A percentile compares a stretch with the other conserved stretches of the same genome.
Conservation (phyloP, 1,140 invertebrate species). For the Saccostrea glomerata region DNA sequence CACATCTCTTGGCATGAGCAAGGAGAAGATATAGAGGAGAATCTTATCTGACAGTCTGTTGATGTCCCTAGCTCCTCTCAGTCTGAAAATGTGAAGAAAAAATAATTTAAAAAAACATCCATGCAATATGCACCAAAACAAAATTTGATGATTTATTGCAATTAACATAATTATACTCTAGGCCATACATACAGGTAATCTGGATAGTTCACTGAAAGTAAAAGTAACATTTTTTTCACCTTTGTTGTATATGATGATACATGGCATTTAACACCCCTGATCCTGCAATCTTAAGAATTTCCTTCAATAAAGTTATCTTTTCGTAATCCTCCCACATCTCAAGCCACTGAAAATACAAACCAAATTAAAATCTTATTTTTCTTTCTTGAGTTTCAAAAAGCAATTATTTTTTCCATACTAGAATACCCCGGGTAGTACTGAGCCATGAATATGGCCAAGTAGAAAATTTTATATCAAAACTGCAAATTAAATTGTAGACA, state of each 20-base stretch:
- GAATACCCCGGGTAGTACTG: no score
- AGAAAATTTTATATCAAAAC: no score
- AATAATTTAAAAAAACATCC: neutral
- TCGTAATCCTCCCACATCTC: conserved; percentile 72
- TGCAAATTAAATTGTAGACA: no score
- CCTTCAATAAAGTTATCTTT: conserved; percentile 68
- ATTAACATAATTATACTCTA: no score
- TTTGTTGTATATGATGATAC: conserved; percentile 65
- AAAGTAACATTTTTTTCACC: conserved; percentile 46
- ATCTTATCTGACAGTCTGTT: conserved; percentile 71
- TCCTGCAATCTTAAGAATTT: conserved; percentile 67
- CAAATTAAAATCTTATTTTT: no score
- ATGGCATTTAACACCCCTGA: conserved; percentile 67
- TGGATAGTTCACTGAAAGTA: no score
- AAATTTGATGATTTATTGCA: no score
- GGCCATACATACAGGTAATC: no score
- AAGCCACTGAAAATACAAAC: conserved; percentile 68
- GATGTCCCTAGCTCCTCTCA: conserved; percentile 70
- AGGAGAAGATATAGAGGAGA: conserved; percentile 71
- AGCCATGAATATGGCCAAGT: no score
- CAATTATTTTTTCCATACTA: no score
- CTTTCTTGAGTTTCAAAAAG: neutral
- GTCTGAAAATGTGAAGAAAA: conserved; percentile 53
- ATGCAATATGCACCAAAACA: no score
- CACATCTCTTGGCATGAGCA: conserved; percentile 67